These are phyloP conservation scores for Ceratoteleas bidentatus DNA, from an alignment of 1,140 invertebrate species.

Conservation along the genomic window DNA sequence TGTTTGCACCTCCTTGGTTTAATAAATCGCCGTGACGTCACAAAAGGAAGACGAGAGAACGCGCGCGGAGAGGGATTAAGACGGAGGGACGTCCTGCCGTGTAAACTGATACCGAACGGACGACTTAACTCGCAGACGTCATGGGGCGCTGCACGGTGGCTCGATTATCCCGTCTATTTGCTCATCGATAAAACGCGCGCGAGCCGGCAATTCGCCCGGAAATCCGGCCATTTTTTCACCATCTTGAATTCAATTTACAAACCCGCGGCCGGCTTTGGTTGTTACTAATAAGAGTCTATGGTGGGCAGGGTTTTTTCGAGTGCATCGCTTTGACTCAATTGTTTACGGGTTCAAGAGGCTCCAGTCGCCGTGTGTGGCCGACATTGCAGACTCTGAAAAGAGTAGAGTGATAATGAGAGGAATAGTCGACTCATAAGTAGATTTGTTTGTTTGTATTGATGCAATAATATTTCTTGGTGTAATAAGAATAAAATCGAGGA, in stretches of 20 bases:
- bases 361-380: too few species aligned
- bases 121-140: conserved; percentile 57
- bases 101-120: conserved; percentile 56
- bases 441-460: too few species aligned
- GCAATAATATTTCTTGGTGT: too few species aligned
- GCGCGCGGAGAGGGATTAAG: conserved; percentile 28
- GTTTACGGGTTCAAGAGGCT: conserved; percentile 21
- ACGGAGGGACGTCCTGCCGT: conserved; percentile 44
- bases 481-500: too few species aligned
- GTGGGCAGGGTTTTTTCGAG: conserved; percentile 16
- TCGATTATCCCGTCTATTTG: conserved; percentile 52
- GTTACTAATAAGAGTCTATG: conserved; percentile 20
- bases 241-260: conserved; percentile 26
- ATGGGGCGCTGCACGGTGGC: conserved; percentile 33
- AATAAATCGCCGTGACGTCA: conserved; percentile 49
- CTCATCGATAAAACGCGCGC: conserved; percentile 46
- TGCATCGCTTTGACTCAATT: conserved; percentile 17
- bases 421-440: too few species aligned
- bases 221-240: conserved; percentile 10
- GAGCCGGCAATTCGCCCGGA: conserved; percentile 39
- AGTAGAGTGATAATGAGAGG: too few species aligned
- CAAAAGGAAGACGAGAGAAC: conserved; percentile 30
- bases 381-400: too few species aligned
- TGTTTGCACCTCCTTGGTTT: conserved; percentile 44
- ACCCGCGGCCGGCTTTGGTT: conserved; percentile 13